These are phyloP conservation scores for Galago senegalensis DNA, from an alignment of 2,797 vertebrate genomes.

Conservation along the genomic window DNA sequence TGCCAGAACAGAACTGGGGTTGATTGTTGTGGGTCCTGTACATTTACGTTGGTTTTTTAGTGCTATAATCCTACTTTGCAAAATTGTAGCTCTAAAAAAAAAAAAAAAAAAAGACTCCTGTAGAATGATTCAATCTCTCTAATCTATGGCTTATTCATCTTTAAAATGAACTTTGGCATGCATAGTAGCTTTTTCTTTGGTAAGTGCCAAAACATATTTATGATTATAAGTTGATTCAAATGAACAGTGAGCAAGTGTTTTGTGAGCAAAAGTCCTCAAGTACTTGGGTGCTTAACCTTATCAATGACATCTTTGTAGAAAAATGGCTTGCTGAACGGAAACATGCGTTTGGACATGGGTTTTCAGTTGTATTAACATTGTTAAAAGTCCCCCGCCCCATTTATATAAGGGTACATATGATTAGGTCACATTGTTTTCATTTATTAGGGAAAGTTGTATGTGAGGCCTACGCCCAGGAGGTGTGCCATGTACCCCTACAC, in stretches of 20 bases:
- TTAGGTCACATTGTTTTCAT: too few species aligned
- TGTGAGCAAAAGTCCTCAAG: too few species aligned
- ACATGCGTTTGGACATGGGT: not conserved
- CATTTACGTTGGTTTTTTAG: not conserved
- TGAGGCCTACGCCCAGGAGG: too few species aligned
- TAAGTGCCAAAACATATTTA: not conserved
- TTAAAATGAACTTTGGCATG: not conserved
- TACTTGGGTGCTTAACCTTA: slow-evolving; percentile 31
- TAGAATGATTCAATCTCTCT: slow-evolving; percentile 17
- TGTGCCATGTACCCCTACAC: too few species aligned
- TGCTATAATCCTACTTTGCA: not conserved
- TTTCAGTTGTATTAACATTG: slow-evolving; percentile 10
- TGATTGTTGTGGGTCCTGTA: not conserved
- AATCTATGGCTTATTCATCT: not conserved
- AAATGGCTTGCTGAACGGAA: not conserved
- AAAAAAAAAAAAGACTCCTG: not conserved
- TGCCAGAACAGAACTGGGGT: not conserved
- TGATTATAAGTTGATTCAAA: not conserved
- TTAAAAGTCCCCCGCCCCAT: not conserved
- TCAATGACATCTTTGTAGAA: slow-evolving; percentile 23
- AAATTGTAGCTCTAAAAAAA: not conserved
- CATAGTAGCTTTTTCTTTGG: not conserved
- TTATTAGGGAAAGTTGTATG: too few species aligned
- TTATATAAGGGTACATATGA: too few species aligned
- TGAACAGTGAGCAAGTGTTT: not conserved